These are phyloP conservation scores for Scelioninae gen. 1 DNA, from an alignment of 2,888 invertebrate genomes.

Conservation along the genomic window DNA sequence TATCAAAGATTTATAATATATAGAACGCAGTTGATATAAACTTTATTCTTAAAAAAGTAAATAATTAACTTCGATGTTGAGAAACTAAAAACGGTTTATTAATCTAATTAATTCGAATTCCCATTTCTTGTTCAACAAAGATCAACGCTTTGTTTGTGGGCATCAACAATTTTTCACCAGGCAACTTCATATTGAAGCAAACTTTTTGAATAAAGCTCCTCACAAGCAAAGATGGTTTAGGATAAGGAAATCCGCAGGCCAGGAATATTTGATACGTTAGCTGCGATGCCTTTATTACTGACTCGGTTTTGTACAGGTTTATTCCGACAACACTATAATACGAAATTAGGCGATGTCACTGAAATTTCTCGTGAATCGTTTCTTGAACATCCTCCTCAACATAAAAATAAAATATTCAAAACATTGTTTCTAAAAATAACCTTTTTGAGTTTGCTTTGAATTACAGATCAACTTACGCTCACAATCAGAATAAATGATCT, in stretches of 20 bases:
- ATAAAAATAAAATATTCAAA: no score
- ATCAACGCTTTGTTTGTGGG: conserved; percentile 12
- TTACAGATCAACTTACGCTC: neutral
- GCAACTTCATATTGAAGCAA: conserved; percentile 18
- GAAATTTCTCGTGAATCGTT: no score
- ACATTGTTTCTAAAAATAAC: no score
- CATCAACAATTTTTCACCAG: conserved; percentile 11
- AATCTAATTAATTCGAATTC: conserved; percentile 12
- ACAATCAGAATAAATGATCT: neutral
- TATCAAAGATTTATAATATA: no score
- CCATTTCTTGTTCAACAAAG: conserved; percentile 16
- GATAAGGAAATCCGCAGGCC: conserved; percentile 12
- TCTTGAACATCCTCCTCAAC: no score
- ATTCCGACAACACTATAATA: no score
- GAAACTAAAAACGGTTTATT: no score
- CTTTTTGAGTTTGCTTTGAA: neutral
- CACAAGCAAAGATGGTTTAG: conserved; percentile 1
- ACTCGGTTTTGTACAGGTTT: no score
- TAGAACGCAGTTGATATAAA: no score
- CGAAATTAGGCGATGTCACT: no score
- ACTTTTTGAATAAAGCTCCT: conserved; percentile 31
- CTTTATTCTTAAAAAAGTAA: no score
- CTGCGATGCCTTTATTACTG: conserved; percentile 5
- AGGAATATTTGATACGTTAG: conserved; percentile 9
- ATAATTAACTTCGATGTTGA: no score